These are phyloP conservation scores for Dufourea novaeangliae DNA, from an alignment of 1,140 invertebrate genomes.

Conservation along the genomic window DNA sequence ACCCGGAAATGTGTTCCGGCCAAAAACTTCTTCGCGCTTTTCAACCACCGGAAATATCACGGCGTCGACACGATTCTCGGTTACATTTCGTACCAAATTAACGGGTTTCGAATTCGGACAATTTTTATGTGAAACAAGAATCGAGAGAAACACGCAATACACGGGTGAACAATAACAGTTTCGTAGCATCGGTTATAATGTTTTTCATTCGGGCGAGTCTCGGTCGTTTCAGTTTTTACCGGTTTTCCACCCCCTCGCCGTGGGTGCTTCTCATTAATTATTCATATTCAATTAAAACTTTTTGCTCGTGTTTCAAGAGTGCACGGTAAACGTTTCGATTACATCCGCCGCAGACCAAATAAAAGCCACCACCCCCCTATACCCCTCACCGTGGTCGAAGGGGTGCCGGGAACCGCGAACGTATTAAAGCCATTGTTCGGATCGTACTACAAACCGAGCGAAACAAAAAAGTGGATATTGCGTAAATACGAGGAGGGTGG, in stretches of 20 bases:
- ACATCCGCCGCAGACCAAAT: conserved; percentile 47
- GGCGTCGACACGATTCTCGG: background rate
- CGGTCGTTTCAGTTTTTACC: background rate
- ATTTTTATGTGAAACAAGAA: background rate
- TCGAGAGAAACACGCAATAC: background rate
- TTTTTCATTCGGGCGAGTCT: conserved; percentile 5
- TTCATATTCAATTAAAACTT: conserved; percentile 66
- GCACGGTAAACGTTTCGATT: conserved; percentile 59
- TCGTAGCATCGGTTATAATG: background rate
- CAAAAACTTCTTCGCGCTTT: too few relatives aligned
- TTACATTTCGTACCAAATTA: background rate
- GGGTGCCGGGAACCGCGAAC: conserved; percentile 29
- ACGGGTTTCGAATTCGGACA: background rate
- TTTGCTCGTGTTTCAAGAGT: conserved; percentile 46
- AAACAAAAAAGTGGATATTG: conserved; percentile 29
- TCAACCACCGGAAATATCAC: too few relatives aligned
- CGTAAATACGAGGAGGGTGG: conserved; percentile 40
- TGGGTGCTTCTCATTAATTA: conserved; percentile 49
- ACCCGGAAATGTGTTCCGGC: background rate
- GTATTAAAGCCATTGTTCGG: conserved; percentile 43
- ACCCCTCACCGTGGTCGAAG: conserved; percentile 3
- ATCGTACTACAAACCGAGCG: conserved; percentile 27
- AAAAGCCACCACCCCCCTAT: background rate
- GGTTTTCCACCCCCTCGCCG: background rate
- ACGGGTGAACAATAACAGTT: conserved; percentile 14